phyloP scores from a whole-genome alignment of 2,113 vertebrate genomes.

The Cervus canadensis region DNA sequence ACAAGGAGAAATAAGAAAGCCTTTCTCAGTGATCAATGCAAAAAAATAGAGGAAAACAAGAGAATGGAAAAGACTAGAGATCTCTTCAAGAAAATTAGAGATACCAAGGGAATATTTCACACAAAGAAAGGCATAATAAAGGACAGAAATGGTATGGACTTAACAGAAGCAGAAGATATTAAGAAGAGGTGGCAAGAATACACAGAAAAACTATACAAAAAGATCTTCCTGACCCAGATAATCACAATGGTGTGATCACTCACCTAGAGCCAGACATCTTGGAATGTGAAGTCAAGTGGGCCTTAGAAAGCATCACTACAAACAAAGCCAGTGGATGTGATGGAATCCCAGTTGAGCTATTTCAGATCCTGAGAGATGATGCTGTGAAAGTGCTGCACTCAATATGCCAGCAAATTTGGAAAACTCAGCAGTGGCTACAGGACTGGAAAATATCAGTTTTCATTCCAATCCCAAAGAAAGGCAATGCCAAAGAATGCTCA shows the following conservation, averaged over 20 bases:
- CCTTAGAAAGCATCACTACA: not conserved
- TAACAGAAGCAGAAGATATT: not conserved
- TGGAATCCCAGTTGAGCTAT: not conserved
- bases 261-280: not conserved
- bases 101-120: not conserved
- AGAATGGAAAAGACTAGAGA: not conserved
- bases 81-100: not conserved
- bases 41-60: not conserved
- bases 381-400: not conserved
- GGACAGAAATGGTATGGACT: not conserved
- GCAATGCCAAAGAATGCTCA: not conserved
- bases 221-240: not conserved
- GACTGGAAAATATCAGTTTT: not conserved
- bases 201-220: not conserved
- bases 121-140: not conserved
- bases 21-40: not conserved
- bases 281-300: not conserved
- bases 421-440: not conserved
- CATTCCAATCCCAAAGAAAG: not conserved
- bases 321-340: not conserved
- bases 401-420: not conserved
- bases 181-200: not conserved
- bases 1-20: not conserved
- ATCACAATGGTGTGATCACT: not conserved
- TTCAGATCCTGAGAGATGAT: not conserved